Evolutionary conservation across 2,797 vertebrate genomes (phyloP), one percentile per base, ranked within the genome.

Genomic region (Prunella strophiata): DNA sequence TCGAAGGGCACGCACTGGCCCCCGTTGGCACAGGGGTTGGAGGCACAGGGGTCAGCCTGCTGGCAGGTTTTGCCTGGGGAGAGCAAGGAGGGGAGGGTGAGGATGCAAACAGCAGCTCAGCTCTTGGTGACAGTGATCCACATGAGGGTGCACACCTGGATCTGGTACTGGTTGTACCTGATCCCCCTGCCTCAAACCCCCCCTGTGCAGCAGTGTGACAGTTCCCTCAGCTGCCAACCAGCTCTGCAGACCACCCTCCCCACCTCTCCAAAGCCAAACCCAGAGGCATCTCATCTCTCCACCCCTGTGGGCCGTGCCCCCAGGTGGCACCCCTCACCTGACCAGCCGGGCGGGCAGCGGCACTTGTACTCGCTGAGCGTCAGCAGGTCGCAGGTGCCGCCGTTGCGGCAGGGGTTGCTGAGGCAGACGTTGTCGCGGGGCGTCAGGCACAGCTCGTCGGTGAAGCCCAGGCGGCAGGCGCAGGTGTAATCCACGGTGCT

Each of bases 11-110:
- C 98, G 67, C 99, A 99, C 95, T 98, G 98, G 25, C 99, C 99
- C 0, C 98, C 98, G 0, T 99, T 99, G 92, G 99, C 99, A 1
- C 99, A 99, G 4, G 99, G 99, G 96, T 99, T 99, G 59, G 99
- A 99, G n/a, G 99, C 99, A 1, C 99, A 99, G 0, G 99, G 99
- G 92, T 99, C 99, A 0, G 99, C 98, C 59, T 99, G 98, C 93
- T 99, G 99, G 96, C 99, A 99, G 1, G 97, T 98, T 97, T 99
- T 99, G 52, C 99, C 99, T 99, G 94, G 38, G 15, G 72, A 71
- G 4, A 25, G 76, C 58, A 45, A 9, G 52, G 47, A 70, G 11
- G 36, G 34, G 59, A 82, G 15, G 40, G 50, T 67, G 87, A 88
- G 62, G 91, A 57, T 29, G 58, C 32, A 32, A 70, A 36, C 1